Evolutionary conservation across 1,140 invertebrate species (phyloP).

Genomic region (Drosophila sechellia): DNA sequence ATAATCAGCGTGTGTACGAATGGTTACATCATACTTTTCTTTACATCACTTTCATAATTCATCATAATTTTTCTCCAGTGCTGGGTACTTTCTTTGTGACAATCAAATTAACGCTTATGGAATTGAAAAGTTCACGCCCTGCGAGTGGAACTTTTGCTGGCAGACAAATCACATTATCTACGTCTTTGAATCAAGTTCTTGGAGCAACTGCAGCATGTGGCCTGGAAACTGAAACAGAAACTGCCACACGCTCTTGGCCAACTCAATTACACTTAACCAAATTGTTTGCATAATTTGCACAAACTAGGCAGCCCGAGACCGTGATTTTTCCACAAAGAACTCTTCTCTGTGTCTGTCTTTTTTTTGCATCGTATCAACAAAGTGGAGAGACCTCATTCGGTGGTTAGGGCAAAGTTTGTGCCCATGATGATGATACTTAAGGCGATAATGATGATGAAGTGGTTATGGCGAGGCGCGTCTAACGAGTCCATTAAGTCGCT

Average conservation of each 20-base stretch:
- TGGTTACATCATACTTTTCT: neutral
- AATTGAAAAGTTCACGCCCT: slow-evolving; percentile 56
- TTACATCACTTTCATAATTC: neutral
- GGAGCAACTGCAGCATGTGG: slow-evolving; percentile 33
- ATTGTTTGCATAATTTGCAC: slow-evolving; percentile 42
- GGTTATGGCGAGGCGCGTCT: slow-evolving; percentile 52
- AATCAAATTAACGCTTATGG: slow-evolving; percentile 57
- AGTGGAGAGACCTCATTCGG: slow-evolving; percentile 9
- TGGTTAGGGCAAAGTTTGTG: slow-evolving; percentile 26
- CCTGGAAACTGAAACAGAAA: neutral
- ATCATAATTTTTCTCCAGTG: slow-evolving; percentile 1
- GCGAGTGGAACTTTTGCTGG: slow-evolving; percentile 32
- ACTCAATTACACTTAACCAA: slow-evolving; percentile 46
- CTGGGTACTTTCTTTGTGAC: slow-evolving; percentile 7
- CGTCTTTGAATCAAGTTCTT: slow-evolving; percentile 4
- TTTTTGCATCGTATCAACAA: neutral
- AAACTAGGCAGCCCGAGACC: slow-evolving; percentile 17
- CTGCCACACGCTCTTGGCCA: slow-evolving; percentile 13
- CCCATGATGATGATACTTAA: slow-evolving; percentile 19
- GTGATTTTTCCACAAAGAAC: slow-evolving; percentile 22
- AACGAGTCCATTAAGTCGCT: slow-evolving; percentile 56
- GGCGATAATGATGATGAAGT: slow-evolving; percentile 23
- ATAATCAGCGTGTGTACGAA: too few species aligned
- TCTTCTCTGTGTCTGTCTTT: neutral
- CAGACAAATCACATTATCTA: slow-evolving; percentile 36